phyloP scores from a whole-genome alignment of 2,888 invertebrate genomes.

The Melolontha melolontha region DNA sequence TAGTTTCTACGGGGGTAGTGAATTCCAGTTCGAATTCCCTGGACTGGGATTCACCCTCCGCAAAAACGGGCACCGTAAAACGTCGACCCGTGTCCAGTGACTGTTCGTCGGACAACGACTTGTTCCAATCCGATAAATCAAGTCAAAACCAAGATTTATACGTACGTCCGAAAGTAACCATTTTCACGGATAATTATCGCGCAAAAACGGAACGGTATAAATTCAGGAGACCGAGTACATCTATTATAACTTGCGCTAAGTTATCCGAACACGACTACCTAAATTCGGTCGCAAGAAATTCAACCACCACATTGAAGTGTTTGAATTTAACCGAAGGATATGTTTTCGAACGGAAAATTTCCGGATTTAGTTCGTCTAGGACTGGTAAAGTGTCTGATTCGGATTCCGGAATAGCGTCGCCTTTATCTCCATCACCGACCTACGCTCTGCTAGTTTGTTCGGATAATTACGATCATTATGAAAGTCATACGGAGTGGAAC shows the following conservation, averaged over 20 bases:
- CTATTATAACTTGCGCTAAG: slow-evolving; percentile 27
- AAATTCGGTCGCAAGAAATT: slow-evolving; percentile 12
- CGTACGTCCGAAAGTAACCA: slow-evolving; percentile 18
- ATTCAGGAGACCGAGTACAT: neutral
- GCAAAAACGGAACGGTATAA: slow-evolving; percentile 9
- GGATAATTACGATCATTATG: slow-evolving; percentile 51
- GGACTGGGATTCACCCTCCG: slow-evolving; percentile 81
- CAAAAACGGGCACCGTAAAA: slow-evolving; percentile 79
- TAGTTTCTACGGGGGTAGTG: slow-evolving; percentile 49
- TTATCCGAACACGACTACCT: slow-evolving; percentile 22
- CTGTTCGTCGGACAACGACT: slow-evolving; percentile 45
- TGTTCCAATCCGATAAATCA: slow-evolving; percentile 18
- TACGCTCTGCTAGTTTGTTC: slow-evolving; percentile 58
- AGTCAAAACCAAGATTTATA: slow-evolving; percentile 31
- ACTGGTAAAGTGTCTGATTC: slow-evolving; percentile 63
- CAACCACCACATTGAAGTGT: neutral
- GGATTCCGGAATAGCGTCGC: slow-evolving; percentile 65
- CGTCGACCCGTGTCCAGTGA: slow-evolving; percentile 70
- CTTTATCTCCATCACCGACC: slow-evolving; percentile 61
- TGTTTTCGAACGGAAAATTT: slow-evolving; percentile 1
- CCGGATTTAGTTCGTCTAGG: slow-evolving; percentile 22
- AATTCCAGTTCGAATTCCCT: slow-evolving; percentile 60
- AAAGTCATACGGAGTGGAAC: slow-evolving; percentile 34
- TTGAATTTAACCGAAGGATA: too few relatives aligned
- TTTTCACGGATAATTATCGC: slow-evolving; percentile 14